phyloP scores from a whole-genome alignment of 2,888 invertebrate genomes.

The Atethmia centrago region DNA sequence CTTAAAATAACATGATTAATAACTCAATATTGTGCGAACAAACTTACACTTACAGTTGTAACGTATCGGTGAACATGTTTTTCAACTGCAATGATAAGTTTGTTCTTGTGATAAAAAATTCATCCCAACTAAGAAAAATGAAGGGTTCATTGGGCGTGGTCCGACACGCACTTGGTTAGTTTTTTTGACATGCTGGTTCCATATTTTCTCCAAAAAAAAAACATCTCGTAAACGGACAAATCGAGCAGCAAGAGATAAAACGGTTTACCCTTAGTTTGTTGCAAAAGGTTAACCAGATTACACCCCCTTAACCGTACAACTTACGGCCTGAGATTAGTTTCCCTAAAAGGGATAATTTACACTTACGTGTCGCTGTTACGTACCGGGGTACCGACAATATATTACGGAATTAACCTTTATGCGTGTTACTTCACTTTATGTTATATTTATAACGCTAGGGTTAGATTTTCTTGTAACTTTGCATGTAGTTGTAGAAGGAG shows the following conservation, averaged over 20 bases:
- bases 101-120: too few relatives aligned
- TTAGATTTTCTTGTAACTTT: conserved; percentile 2
- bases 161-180: too few relatives aligned
- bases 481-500: neutral
- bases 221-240: neutral
- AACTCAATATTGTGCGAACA: too few relatives aligned
- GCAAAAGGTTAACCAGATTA: conserved; percentile 58
- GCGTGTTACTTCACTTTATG: conserved; percentile 17
- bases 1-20: too few relatives aligned
- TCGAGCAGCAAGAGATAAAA: conserved; percentile 17
- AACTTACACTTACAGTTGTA: too few relatives aligned
- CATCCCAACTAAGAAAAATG: too few relatives aligned
- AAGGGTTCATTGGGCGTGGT: too few relatives aligned
- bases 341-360: conserved; percentile 67
- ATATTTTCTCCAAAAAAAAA: too few relatives aligned
- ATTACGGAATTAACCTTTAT: conserved; percentile 48
- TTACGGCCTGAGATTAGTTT: conserved; percentile 64
- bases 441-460: conserved; percentile 1
- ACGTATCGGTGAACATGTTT: too few relatives aligned
- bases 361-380: conserved; percentile 55
- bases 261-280: conserved; percentile 19
- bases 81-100: too few relatives aligned
- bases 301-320: conserved; percentile 47
- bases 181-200: too few relatives aligned
- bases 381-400: conserved; percentile 44